Evolutionary conservation across 2,113 vertebrate species (phyloP).

Genomic region (Meriones unguiculatus): DNA sequence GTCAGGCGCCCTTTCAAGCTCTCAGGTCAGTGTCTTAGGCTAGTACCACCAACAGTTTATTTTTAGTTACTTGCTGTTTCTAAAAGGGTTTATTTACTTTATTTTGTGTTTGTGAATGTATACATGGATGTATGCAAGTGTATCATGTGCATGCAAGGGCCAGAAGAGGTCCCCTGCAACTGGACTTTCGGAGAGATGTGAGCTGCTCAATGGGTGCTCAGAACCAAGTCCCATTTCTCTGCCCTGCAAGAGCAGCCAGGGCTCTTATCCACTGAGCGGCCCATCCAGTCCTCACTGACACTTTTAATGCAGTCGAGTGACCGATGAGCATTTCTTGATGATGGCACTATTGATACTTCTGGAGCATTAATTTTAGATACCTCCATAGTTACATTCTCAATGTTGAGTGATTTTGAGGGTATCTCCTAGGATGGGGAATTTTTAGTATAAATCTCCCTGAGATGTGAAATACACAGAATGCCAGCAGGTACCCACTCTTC

Average conservation of each 20-base stretch:
- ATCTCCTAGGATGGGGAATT: not conserved
- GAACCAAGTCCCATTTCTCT: not conserved
- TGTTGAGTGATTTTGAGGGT: not conserved
- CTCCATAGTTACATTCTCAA: not conserved
- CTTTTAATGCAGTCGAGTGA: not conserved
- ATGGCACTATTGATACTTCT: conserved; percentile 1
- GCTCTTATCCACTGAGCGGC: not conserved
- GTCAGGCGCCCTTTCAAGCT: not conserved
- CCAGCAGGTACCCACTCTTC: not conserved
- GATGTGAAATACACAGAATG: not conserved
- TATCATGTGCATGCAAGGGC: not conserved
- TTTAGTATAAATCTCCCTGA: conserved; percentile 33
- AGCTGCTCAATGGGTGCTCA: not conserved
- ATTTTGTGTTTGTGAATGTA: not conserved
- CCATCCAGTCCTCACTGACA: too few relatives aligned
- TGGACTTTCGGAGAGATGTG: not conserved
- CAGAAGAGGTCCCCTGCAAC: not conserved
- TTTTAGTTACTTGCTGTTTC: not conserved
- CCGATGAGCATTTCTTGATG: not conserved
- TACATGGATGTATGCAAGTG: not conserved
- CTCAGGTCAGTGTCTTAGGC: not conserved
- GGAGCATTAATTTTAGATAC: conserved; percentile 27
- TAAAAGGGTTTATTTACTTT: not conserved
- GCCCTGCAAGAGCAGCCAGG: not conserved
- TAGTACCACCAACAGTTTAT: not conserved